A percentile compares a stretch with the other conserved stretches of the same genome.
phyloP scores from a whole-genome alignment of 2,888 invertebrate genomes.

The Netelia inedita region DNA sequence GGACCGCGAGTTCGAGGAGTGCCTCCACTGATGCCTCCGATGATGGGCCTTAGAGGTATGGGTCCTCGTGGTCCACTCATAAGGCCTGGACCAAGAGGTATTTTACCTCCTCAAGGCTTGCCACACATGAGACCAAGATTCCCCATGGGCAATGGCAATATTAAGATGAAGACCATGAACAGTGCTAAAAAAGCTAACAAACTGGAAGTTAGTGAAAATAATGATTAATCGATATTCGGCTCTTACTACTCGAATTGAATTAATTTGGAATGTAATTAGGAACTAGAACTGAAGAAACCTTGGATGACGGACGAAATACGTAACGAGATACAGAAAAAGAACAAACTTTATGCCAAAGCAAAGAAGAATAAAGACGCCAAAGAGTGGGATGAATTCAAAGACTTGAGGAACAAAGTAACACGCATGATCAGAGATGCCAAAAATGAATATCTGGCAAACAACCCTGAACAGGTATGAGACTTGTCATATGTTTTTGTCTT shows the following conservation, averaged over 20 bases:
- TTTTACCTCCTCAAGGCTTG: slow-evolving; percentile 76
- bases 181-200: slow-evolving; percentile 79
- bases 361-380: slow-evolving; percentile 83
- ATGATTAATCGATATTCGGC: no score
- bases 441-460: slow-evolving; percentile 82
- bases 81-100: slow-evolving; percentile 76
- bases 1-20: slow-evolving; percentile 75
- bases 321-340: slow-evolving; percentile 83
- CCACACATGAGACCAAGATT: slow-evolving; percentile 81
- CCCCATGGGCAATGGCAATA: slow-evolving; percentile 75
- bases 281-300: slow-evolving; percentile 82
- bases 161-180: slow-evolving; percentile 78
- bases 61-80: slow-evolving; percentile 76
- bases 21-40: slow-evolving; percentile 76
- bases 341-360: slow-evolving; percentile 83
- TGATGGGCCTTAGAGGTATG: slow-evolving; percentile 75
- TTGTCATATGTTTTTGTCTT: background rate
- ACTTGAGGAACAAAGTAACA: slow-evolving; percentile 83
- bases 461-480: slow-evolving; percentile 82
- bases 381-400: slow-evolving; percentile 84
- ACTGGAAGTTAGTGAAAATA: slow-evolving; percentile 76
- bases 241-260: background rate
- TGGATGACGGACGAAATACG: slow-evolving; percentile 85
- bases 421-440: slow-evolving; percentile 84
- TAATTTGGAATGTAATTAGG: slow-evolving; percentile 72